A percentile compares a stretch with the other conserved stretches of the same genome.
Evolutionary conservation across 2,888 invertebrate species (phyloP).

Genomic region (Drosophila mimetica): DNA sequence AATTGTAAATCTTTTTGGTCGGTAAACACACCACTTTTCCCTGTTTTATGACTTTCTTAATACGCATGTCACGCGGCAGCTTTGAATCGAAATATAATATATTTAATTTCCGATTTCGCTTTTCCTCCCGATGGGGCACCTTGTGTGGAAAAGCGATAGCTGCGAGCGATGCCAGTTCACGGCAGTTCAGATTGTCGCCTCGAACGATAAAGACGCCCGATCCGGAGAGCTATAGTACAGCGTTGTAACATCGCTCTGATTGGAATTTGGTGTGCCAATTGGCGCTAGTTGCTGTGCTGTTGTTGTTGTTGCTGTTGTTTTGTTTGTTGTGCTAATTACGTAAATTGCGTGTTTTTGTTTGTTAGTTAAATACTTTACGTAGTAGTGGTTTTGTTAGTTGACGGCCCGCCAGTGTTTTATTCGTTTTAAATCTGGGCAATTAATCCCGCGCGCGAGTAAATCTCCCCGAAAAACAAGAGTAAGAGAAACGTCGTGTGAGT

Average conservation of each 20-base stretch:
- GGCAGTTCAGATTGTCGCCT: slow-evolving; percentile 69
- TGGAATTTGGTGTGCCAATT: slow-evolving; percentile 32
- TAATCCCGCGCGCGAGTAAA: slow-evolving; percentile 51
- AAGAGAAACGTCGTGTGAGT: slow-evolving; percentile 64
- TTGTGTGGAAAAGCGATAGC: slow-evolving; percentile 67
- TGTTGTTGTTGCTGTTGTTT: slow-evolving; percentile 27
- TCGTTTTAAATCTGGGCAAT: slow-evolving; percentile 57
- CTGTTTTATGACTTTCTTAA: background rate
- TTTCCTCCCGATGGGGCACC: slow-evolving; percentile 56
- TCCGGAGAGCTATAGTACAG: slow-evolving; percentile 28
- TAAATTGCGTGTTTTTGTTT: slow-evolving; percentile 39
- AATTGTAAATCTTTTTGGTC: background rate
- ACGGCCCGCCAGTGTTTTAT: slow-evolving; percentile 38
- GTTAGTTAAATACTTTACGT: slow-evolving; percentile 66
- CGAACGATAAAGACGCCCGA: slow-evolving; percentile 61
- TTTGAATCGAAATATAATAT: slow-evolving; percentile 27
- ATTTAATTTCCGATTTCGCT: slow-evolving; percentile 56
- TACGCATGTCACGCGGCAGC: slow-evolving; percentile 50
- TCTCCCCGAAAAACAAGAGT: slow-evolving; percentile 52
- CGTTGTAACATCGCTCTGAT: slow-evolving; percentile 8
- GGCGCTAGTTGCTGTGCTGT: slow-evolving; percentile 16
- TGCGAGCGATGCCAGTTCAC: slow-evolving; percentile 58
- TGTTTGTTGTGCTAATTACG: slow-evolving; percentile 37
- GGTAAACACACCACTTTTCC: background rate
- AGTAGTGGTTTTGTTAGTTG: slow-evolving; percentile 57